Percentiles rank a stretch among this genome's conserved stretches.
Evolutionary conservation across 2,113 vertebrate species (phyloP).

Genomic region (Haplochromis burtoni): DNA sequence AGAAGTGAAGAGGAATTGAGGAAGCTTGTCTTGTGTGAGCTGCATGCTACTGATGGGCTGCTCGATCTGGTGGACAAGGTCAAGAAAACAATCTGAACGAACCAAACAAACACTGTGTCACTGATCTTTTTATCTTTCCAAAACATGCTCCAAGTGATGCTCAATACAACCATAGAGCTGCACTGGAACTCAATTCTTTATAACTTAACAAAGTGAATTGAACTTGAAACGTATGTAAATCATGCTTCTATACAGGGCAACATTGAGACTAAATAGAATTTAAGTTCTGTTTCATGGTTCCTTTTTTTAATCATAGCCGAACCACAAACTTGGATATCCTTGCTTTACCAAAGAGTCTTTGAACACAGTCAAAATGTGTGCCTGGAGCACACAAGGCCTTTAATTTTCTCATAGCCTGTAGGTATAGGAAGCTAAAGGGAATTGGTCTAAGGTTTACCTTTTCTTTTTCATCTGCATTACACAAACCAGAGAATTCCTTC

Average conservation of each 20-base stretch:
- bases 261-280: neutral
- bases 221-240: neutral
- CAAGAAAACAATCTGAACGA: neutral
- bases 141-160: neutral
- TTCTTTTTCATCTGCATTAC: neutral
- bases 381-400: neutral
- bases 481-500: neutral
- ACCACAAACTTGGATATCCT: neutral
- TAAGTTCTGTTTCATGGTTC: neutral
- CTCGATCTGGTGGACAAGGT: neutral
- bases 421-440: neutral
- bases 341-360: neutral
- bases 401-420: neutral
- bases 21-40: neutral
- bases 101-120: neutral
- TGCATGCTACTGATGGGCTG: neutral
- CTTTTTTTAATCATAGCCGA: neutral
- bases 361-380: neutral
- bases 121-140: neutral
- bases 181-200: neutral
- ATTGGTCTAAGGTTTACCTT: neutral
- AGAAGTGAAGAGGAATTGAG: neutral
- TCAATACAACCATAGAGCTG: neutral
- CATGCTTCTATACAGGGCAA: neutral
- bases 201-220: neutral